Conservation (phyloP, 2,888 invertebrate genomes). For the Hemaris fuciformis region DNA sequence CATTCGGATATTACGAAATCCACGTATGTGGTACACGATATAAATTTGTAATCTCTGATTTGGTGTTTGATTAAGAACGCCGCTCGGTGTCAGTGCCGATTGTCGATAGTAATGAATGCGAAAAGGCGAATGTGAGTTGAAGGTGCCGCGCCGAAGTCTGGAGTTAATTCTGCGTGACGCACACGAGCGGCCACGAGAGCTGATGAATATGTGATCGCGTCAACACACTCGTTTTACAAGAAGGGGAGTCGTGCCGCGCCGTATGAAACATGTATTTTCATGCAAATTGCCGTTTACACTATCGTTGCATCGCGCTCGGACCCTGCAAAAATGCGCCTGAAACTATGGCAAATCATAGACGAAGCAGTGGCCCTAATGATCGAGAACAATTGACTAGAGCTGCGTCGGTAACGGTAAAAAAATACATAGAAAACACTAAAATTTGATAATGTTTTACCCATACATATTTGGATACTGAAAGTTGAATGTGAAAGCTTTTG, state of each 20-base stretch:
- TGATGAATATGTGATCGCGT: slow-evolving; percentile 56
- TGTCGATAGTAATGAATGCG: background rate
- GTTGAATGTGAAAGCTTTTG: background rate
- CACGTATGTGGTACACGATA: background rate
- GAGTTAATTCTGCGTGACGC: slow-evolving; percentile 44
- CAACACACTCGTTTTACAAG: slow-evolving; percentile 40
- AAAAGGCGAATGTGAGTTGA: slow-evolving; percentile 29
- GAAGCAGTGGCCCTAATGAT: background rate
- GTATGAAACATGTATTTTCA: slow-evolving; percentile 38
- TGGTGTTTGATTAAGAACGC: background rate
- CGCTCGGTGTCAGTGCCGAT: background rate
- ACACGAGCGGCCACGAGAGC: slow-evolving; percentile 27
- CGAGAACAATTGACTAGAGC: background rate
- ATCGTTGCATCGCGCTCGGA: slow-evolving; percentile 15
- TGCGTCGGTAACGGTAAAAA: background rate
- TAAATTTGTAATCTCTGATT: background rate
- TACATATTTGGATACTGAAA: background rate
- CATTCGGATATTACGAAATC: slow-evolving; percentile 11
- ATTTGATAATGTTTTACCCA: background rate
- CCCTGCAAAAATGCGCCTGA: background rate
- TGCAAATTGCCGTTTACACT: slow-evolving; percentile 37
- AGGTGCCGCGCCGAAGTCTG: slow-evolving; percentile 17
- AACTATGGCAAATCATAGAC: background rate
- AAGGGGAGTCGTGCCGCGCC: slow-evolving; percentile 32
- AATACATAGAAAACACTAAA: background rate